Percentiles rank a stretch among this genome's conserved stretches.
phyloP scores from a whole-genome alignment of 2,797 vertebrate genomes.

The Nyctalus aviator region DNA sequence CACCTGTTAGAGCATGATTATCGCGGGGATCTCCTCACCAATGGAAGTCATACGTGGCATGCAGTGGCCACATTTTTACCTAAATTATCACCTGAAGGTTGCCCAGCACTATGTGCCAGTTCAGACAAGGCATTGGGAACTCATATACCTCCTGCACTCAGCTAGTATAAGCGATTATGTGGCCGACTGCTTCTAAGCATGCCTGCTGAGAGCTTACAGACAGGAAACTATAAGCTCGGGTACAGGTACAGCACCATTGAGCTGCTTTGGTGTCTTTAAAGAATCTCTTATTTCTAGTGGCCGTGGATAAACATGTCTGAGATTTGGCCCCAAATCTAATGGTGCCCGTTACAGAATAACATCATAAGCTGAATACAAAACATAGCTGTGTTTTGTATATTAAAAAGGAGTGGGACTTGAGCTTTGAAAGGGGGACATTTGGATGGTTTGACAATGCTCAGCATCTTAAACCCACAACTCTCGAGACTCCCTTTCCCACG shows the following conservation, averaged over 20 bases:
- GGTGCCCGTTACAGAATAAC: background rate
- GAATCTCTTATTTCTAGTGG: background rate
- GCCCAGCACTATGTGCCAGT: background rate
- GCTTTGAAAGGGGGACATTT: background rate
- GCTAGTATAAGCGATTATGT: background rate
- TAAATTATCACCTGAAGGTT: background rate
- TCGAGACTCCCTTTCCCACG: background rate
- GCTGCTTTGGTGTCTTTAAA: background rate
- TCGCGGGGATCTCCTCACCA: background rate
- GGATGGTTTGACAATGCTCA: background rate
- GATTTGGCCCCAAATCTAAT: background rate
- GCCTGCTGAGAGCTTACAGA: background rate
- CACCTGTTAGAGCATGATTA: background rate
- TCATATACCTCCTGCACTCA: background rate
- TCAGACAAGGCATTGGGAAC: slow-evolving; percentile 28
- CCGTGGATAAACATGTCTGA: background rate
- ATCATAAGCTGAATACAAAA: background rate
- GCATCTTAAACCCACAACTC: background rate
- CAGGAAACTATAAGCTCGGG: background rate
- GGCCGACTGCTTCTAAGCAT: background rate
- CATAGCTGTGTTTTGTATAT: background rate
- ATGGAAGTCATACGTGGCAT: background rate
- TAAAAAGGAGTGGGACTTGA: background rate
- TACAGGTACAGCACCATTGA: background rate
- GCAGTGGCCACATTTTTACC: background rate